Evolutionary conservation across 2,113 vertebrate species (phyloP).

Genomic region (Fulmarus glacialis): DNA sequence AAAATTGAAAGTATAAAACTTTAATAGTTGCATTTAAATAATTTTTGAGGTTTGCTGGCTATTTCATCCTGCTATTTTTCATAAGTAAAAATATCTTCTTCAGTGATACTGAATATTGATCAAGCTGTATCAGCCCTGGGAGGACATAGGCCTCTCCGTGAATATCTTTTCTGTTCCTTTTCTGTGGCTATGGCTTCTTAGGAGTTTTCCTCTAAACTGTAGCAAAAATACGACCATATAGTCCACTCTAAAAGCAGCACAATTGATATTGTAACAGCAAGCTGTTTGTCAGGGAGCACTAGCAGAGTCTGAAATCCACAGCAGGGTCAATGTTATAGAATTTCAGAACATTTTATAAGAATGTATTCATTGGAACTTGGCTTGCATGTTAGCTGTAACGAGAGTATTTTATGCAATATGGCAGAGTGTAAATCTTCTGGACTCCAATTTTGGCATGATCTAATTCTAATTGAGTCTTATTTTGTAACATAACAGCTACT

Average conservation of each 20-base stretch:
- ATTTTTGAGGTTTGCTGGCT: background rate
- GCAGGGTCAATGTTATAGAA: background rate
- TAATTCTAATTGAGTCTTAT: background rate
- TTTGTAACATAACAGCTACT: slow-evolving; percentile 3
- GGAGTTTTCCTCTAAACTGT: background rate
- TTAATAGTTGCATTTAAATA: background rate
- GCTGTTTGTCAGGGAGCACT: background rate
- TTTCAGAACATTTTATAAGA: slow-evolving; percentile 25
- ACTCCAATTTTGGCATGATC: background rate
- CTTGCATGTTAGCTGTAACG: background rate
- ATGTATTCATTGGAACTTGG: background rate
- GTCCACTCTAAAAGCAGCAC: background rate
- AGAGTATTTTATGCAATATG: background rate
- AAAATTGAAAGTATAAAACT: background rate
- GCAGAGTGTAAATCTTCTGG: background rate
- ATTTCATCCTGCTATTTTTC: background rate
- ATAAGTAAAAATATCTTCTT: background rate
- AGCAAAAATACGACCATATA: background rate
- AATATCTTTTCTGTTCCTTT: background rate
- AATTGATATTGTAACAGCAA: background rate
- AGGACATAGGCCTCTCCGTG: background rate
- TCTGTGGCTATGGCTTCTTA: background rate
- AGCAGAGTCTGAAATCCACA: background rate
- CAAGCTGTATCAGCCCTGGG: background rate
- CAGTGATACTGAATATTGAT: background rate